Conservation (phyloP, 2,797 vertebrate species). For the Chanos chanos region DNA sequence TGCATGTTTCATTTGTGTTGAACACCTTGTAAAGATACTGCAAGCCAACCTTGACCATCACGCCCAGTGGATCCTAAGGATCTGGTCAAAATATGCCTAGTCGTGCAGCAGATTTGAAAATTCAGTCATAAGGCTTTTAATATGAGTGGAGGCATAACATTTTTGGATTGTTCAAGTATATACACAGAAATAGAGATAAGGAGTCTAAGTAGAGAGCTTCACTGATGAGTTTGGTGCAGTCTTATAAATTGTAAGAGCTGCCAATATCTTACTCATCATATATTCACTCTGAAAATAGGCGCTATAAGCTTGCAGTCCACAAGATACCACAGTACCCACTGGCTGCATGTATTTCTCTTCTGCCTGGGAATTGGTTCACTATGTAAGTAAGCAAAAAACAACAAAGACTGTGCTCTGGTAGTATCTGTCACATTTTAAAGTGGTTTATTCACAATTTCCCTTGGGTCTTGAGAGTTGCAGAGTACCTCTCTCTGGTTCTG, state of each 20-base stretch:
- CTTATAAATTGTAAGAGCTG: constrained; percentile 16
- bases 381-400: no score
- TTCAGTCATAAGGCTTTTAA: constrained; percentile 12
- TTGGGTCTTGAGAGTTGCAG: no score
- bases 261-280: constrained; percentile 24
- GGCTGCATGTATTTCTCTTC: no score
- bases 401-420: no score
- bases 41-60: constrained; percentile 25
- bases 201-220: background rate
- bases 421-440: no score
- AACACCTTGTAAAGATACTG: constrained; percentile 4
- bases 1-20: constrained; percentile 10
- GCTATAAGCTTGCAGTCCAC: background rate
- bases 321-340: no score
- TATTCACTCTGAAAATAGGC: constrained; percentile 23
- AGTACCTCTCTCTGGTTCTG: no score
- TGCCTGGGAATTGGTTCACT: no score
- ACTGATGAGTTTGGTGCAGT: background rate
- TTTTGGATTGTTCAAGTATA: constrained; percentile 22
- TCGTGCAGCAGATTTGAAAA: background rate
- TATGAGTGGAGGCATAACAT: background rate
- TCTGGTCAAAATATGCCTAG: background rate
- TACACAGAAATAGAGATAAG: constrained; percentile 3
- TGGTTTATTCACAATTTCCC: no score
- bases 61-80: background rate